phyloP scores from a whole-genome alignment of 2,888 invertebrate genomes.

The Gandaritis pyraliata region DNA sequence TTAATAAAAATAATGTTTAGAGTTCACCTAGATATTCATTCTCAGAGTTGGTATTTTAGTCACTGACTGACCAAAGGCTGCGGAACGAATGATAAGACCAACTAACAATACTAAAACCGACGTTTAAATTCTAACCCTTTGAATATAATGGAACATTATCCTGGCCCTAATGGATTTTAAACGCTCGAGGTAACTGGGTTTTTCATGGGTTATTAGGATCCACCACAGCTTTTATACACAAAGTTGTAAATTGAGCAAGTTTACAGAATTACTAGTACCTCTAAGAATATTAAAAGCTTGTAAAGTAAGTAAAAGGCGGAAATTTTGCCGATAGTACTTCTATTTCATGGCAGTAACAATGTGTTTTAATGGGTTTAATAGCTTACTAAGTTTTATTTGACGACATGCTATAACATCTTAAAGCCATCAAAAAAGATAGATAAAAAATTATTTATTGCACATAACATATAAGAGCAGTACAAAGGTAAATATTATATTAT shows the following conservation, averaged over 20 bases:
- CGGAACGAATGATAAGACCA: not conserved
- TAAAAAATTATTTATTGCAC: too few relatives aligned
- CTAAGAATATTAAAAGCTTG: not conserved
- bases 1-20: too few relatives aligned
- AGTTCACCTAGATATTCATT: too few relatives aligned
- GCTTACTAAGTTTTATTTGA: too few relatives aligned
- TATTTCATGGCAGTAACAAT: too few relatives aligned
- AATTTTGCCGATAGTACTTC: too few relatives aligned
- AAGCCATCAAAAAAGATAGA: too few relatives aligned
- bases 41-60: not conserved
- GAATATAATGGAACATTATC: not conserved
- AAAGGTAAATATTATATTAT: too few relatives aligned
- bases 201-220: slow-evolving; percentile 18
- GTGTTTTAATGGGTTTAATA: too few relatives aligned
- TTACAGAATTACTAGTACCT: not conserved
- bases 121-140: not conserved
- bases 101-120: not conserved
- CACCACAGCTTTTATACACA: slow-evolving; percentile 1
- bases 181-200: slow-evolving; percentile 11
- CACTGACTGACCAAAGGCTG: not conserved
- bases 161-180: slow-evolving; percentile 6
- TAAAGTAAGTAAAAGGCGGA: not conserved
- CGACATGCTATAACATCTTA: too few relatives aligned
- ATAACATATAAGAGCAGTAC: too few relatives aligned
- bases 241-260: slow-evolving; percentile 1